These are phyloP conservation scores for Muschampia plurimacula DNA, from an alignment of 2,888 invertebrate genomes.

Conservation along the genomic window DNA sequence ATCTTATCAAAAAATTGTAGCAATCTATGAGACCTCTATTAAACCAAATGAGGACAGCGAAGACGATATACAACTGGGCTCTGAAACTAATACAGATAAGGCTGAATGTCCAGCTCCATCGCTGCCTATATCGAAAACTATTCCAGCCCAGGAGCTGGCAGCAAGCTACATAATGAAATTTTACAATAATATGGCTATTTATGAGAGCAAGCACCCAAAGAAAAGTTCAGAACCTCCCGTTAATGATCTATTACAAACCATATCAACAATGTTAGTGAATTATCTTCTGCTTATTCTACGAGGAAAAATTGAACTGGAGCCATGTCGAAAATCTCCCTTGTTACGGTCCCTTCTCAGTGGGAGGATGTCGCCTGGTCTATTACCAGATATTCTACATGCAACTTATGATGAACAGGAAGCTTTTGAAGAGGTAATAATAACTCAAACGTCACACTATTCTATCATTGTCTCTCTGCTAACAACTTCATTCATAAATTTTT, in stretches of 20 bases:
- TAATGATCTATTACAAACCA: constrained; percentile 87
- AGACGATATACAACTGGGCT: constrained; percentile 66
- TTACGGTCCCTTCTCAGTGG: constrained; percentile 89
- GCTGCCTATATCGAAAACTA: constrained; percentile 72
- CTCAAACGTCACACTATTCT: no score
- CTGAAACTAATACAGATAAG: constrained; percentile 70
- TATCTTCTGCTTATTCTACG: constrained; percentile 86
- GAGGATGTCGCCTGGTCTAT: constrained; percentile 90
- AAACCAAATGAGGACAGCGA: constrained; percentile 78
- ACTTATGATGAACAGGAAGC: constrained; percentile 86
- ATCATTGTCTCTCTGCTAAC: not conserved
- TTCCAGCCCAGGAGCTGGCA: constrained; percentile 73
- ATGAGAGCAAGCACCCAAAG: constrained; percentile 92
- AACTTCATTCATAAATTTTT: not conserved
- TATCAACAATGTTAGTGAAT: constrained; percentile 83
- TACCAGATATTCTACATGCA: constrained; percentile 88
- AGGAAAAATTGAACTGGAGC: constrained; percentile 83
- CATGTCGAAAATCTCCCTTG: constrained; percentile 86
- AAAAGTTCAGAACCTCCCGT: constrained; percentile 90
- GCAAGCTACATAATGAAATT: constrained; percentile 79
- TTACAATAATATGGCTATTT: constrained; percentile 90
- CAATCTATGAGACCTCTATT: constrained; percentile 73
- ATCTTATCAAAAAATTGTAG: constrained; percentile 80
- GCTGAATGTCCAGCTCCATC: constrained; percentile 77
- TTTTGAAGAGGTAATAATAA: constrained; percentile 78